Evolutionary conservation across 2,888 invertebrate genomes (phyloP).

Genomic region (Erebia palarica): DNA sequence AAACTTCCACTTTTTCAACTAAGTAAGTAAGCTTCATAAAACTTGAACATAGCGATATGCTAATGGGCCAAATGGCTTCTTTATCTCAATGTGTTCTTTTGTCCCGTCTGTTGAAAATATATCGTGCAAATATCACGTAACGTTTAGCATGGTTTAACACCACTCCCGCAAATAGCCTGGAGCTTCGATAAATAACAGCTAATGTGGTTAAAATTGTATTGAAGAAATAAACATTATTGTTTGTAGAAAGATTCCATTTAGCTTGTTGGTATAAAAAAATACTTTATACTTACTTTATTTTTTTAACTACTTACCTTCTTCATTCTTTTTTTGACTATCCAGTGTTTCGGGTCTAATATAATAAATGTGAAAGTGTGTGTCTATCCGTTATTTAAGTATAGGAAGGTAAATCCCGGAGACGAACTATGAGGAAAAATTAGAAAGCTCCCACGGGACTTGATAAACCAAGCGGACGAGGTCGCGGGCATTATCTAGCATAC

Average conservation of each 20-base stretch:
- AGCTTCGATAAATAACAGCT: conserved; percentile 30
- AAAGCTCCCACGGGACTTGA: no score
- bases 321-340: no score
- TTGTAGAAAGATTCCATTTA: neutral
- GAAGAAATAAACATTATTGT: conserved; percentile 15
- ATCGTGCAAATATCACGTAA: neutral
- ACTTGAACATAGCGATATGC: neutral
- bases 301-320: no score
- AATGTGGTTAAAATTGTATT: conserved; percentile 22
- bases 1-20: neutral
- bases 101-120: neutral
- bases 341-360: no score
- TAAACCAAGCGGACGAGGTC: no score
- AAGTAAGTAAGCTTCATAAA: neutral
- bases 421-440: no score
- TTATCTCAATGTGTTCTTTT: neutral
- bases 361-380: no score
- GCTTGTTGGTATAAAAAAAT: no score
- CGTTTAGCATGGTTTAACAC: conserved; percentile 27
- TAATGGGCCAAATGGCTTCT: neutral
- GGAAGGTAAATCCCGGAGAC: no score
- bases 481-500: no score
- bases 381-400: no score
- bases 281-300: no score
- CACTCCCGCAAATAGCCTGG: conserved; percentile 12